phyloP scores from a whole-genome alignment of 2,797 vertebrate species.

The Halcyon chelicuti region DNA sequence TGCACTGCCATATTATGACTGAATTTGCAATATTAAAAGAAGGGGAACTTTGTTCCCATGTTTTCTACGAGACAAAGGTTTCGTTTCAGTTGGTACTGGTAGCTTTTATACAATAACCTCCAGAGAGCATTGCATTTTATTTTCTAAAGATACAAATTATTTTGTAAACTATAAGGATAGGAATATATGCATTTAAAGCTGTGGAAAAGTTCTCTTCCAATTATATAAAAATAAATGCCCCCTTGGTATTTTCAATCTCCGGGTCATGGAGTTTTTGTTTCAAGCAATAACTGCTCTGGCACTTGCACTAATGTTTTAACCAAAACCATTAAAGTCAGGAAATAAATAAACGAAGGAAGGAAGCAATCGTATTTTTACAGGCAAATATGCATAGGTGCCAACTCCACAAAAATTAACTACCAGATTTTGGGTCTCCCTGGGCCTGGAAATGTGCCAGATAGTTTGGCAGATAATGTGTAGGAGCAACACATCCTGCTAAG shows the following conservation, averaged over 20 bases:
- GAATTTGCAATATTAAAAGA: neutral
- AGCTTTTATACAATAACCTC: neutral
- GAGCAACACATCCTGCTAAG: conserved; percentile 19
- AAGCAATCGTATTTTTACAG: conserved; percentile 46
- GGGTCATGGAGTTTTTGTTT: neutral
- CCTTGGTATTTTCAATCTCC: neutral
- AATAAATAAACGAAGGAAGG: conserved; percentile 63
- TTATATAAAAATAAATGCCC: neutral
- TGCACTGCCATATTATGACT: neutral
- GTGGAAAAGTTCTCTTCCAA: neutral
- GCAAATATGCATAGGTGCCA: conserved; percentile 7
- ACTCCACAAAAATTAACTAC: conserved; percentile 34
- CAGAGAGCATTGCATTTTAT: neutral
- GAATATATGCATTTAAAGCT: neutral
- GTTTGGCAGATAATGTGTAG: conserved; percentile 24
- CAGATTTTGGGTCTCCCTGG: conserved; percentile 14
- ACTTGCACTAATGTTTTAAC: conserved; percentile 27
- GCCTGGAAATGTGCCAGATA: neutral
- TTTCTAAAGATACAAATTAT: neutral
- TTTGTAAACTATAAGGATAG: neutral
- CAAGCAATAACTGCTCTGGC: conserved; percentile 36
- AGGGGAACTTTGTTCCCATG: neutral
- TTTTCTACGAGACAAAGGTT: neutral
- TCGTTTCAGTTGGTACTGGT: neutral
- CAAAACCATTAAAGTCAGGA: conserved; percentile 54